A percentile compares a stretch with the other conserved stretches of the same genome.
Conservation (phyloP, 2,797 vertebrate species). For the Semotilus atromaculatus region DNA sequence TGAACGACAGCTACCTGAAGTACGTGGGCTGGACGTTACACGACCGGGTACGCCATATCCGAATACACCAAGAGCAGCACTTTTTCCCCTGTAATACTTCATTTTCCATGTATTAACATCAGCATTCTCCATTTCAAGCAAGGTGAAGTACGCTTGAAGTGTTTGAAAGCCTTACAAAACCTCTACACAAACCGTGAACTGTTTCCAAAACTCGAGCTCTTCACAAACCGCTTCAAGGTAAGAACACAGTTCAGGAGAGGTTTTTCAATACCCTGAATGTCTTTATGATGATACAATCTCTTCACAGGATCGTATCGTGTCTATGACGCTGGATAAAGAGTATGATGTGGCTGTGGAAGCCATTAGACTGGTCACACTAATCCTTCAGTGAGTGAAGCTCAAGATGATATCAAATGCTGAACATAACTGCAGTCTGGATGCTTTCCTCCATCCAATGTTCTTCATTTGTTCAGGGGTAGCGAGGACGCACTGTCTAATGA, state of each 20-base stretch:
- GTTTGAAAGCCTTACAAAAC: conserved; percentile 96
- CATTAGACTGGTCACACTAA: conserved; percentile 94
- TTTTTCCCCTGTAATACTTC: not conserved
- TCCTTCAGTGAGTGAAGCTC: conserved; percentile 89
- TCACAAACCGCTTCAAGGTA: conserved; percentile 98
- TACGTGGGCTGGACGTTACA: conserved; percentile 98
- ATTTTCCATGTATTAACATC: not conserved
- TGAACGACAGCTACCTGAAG: conserved; percentile 98
- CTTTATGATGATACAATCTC: conserved; percentile 29
- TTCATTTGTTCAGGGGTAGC: conserved; percentile 53
- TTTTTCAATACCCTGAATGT: not conserved
- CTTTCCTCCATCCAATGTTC: conserved; percentile 8
- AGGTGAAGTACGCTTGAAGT: conserved; percentile 98
- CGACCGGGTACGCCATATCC: conserved; percentile 84
- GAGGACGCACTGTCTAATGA: conserved; percentile 73
- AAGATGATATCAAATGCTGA: not conserved
- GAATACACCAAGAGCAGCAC: not conserved
- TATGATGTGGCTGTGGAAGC: conserved; percentile 97
- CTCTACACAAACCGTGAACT: conserved; percentile 96
- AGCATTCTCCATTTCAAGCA: conserved; percentile 77
- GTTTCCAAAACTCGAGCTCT: conserved; percentile 96
- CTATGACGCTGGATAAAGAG: conserved; percentile 98
- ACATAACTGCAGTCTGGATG: not conserved
- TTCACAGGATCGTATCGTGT: conserved; percentile 93
- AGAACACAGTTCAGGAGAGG: not conserved